Evolutionary conservation across 2,888 invertebrate genomes (phyloP), one percentile per base, ranked within the genome.

Genomic region (Eumerus sabulonum): DNA sequence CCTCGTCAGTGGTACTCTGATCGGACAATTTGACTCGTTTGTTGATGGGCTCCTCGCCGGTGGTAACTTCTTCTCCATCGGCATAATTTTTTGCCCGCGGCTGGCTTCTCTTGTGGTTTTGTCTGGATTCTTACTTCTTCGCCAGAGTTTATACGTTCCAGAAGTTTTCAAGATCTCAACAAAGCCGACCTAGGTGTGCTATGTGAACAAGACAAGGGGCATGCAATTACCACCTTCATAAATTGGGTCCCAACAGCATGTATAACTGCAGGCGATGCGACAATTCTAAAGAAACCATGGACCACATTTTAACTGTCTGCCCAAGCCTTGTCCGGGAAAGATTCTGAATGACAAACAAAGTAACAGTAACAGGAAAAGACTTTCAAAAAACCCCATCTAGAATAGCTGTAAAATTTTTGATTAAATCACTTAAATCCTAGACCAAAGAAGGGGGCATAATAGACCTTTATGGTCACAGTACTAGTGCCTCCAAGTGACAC

Each of bases 51-150:
- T 90, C 88, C 86, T 88, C 86, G 83, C 90, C 89, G 59, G 89
- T 88, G 27, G 27, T 27, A 7, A 4, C 27, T 27, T 27, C n/a
- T 77, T 90, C 89, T 86, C 90, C 86, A 83, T 90, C 73, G 47
- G 56, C 63, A 51, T 88, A 74, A 89, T 90, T 82, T 90, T 89
- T 19, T 89, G 90, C 59, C 90, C 89, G 85, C 90, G 88, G 83
- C 90, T 89, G 56, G 89, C 88, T 54, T 90, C 76, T 35, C 85
- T 84, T 84, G 84, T 48, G 89, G 85, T 83, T 89, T 90, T 84
- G 88, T 89, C n/a, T 38, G 40, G 9, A 90, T 84, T 82, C 87
- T 87, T 82, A 89, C 86, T 81, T 89, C 90, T 81, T 86, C 87
- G 45, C 85, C 88, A 82, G 90, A 90, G 82, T 89, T 87, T 7